Conservation (phyloP, 2,888 invertebrate species). For the Dryomyza anilis region DNA sequence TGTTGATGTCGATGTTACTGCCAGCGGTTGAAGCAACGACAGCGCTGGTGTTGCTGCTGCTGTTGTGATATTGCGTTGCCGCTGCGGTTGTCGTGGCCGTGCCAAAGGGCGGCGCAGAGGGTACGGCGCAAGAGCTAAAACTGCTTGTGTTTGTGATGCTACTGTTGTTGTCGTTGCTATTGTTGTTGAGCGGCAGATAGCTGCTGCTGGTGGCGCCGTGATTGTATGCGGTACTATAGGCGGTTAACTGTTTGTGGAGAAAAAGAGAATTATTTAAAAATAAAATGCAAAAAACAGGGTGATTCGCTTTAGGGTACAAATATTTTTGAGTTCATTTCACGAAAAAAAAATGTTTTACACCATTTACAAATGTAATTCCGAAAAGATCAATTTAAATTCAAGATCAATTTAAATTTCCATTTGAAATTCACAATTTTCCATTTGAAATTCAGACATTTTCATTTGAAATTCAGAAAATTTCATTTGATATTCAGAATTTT, state of each 20-base stretch:
- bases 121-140: slow-evolving; percentile 53
- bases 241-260: slow-evolving; percentile 31
- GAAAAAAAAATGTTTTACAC: too few relatives aligned
- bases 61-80: slow-evolving; percentile 39
- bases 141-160: slow-evolving; percentile 29
- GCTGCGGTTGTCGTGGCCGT: slow-evolving; percentile 53
- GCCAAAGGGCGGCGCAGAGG: slow-evolving; percentile 51
- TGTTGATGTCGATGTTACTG: not conserved
- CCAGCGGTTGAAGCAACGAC: slow-evolving; percentile 45
- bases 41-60: slow-evolving; percentile 24
- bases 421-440: too few relatives aligned
- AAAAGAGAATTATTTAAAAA: not conserved
- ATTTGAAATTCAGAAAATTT: too few relatives aligned
- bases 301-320: too few relatives aligned
- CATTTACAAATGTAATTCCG: too few relatives aligned
- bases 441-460: too few relatives aligned
- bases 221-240: slow-evolving; percentile 34
- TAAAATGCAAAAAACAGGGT: too few relatives aligned
- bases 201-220: slow-evolving; percentile 19
- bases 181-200: slow-evolving; percentile 33
- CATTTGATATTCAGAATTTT: too few relatives aligned
- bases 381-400: too few relatives aligned
- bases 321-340: too few relatives aligned
- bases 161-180: too few relatives aligned
- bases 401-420: too few relatives aligned